phyloP scores from a whole-genome alignment of 1,140 invertebrate species.

The Drosophila pachea region DNA sequence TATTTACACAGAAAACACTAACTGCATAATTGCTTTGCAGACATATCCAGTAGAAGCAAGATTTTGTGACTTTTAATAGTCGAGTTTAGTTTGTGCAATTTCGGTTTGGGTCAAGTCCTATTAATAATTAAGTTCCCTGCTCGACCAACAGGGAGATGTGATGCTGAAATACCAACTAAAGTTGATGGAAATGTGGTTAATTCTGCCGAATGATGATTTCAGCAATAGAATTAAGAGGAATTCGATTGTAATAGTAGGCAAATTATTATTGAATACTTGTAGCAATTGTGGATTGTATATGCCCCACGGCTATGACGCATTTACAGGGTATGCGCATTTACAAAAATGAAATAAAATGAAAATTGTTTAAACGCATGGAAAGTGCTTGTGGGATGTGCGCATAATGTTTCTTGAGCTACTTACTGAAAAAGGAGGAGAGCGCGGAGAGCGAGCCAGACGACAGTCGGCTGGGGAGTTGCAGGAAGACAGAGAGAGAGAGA shows the following conservation, averaged over 20 bases:
- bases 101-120: background rate
- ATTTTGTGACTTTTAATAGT: background rate
- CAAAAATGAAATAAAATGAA: conserved; percentile 58
- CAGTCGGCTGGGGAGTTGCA: background rate
- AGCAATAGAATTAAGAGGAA: background rate
- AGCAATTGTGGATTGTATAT: background rate
- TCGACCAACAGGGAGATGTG: too few species aligned
- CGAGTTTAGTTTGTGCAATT: background rate
- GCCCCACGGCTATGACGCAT: background rate
- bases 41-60: background rate
- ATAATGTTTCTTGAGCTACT: conserved; percentile 44
- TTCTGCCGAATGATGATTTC: too few species aligned
- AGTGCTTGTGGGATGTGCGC: conserved; percentile 59
- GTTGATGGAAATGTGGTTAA: too few species aligned
- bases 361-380: conserved; percentile 76
- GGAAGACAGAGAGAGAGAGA: background rate
- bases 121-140: background rate
- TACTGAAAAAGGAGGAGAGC: background rate
- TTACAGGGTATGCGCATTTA: conserved; percentile 50
- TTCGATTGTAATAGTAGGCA: background rate
- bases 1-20: background rate
- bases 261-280: background rate
- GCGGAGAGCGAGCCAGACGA: background rate
- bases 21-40: background rate
- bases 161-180: too few species aligned